These are phyloP conservation scores for Orcinus orca DNA, from an alignment of 2,113 vertebrate species.

Conservation along the genomic window DNA sequence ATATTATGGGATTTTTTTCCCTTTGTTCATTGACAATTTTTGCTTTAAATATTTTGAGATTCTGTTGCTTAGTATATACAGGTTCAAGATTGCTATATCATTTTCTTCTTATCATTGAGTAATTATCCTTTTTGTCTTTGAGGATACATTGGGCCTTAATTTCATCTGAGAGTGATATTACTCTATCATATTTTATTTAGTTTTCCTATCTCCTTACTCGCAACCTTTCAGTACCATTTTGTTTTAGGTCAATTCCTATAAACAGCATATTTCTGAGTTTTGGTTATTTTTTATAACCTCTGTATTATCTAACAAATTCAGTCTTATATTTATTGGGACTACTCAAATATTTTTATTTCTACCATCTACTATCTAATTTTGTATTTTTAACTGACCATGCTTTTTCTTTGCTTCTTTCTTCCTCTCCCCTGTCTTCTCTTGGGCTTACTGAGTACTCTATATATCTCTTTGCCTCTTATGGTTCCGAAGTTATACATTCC, in stretches of 20 bases:
- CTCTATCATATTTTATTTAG: not conserved
- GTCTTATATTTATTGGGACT: not conserved
- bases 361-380: not conserved
- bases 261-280: not conserved
- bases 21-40: not conserved
- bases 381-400: not conserved
- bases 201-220: not conserved
- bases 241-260: conserved; percentile 1
- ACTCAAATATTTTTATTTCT: not conserved
- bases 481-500: not conserved
- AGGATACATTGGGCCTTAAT: not conserved
- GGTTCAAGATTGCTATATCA: not conserved
- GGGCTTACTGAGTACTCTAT: not conserved
- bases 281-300: not conserved
- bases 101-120: not conserved
- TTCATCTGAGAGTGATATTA: not conserved
- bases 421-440: not conserved
- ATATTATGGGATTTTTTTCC: not conserved
- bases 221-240: not conserved
- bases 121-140: not conserved
- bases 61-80: not conserved
- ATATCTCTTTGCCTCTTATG: not conserved
- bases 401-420: not conserved
- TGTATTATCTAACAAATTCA: not conserved
- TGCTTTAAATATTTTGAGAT: conserved; percentile 1